Conservation (phyloP, 2,888 invertebrate genomes). For the Anodontia alba region DNA sequence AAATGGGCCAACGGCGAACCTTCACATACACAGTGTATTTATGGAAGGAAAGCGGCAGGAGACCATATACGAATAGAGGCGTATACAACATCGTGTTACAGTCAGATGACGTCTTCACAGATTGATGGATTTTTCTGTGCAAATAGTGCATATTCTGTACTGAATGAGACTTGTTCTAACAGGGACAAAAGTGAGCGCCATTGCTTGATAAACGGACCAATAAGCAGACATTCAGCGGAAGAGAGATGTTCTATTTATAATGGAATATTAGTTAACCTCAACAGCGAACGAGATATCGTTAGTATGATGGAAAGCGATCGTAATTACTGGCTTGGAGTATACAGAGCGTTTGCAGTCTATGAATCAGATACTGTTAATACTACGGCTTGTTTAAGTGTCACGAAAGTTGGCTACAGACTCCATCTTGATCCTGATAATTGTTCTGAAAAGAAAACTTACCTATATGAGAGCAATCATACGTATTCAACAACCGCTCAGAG, state of each 20-base stretch:
- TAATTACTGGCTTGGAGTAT: not conserved
- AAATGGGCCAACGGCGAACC: not conserved
- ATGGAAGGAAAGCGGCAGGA: not conserved
- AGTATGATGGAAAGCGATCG: not conserved
- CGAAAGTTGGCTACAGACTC: not conserved
- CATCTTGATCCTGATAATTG: not conserved
- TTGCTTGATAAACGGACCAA: not conserved
- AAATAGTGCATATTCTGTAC: not conserved
- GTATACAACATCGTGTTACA: not conserved
- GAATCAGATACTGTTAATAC: not conserved
- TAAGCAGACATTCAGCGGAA: not conserved
- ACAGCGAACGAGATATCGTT: not conserved
- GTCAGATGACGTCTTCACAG: not conserved
- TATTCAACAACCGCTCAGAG: no score
- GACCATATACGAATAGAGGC: not conserved
- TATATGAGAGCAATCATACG: not conserved
- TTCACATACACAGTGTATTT: not conserved
- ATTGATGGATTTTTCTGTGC: not conserved
- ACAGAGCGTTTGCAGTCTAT: not conserved
- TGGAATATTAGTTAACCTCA: not conserved
- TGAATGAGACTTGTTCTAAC: not conserved
- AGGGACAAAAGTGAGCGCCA: not conserved
- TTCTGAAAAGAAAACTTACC: not conserved
- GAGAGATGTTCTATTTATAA: not conserved
- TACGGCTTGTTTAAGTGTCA: not conserved